Evolutionary conservation across 2,797 vertebrate genomes (phyloP).

Genomic region (Babyrousa celebensis): DNA sequence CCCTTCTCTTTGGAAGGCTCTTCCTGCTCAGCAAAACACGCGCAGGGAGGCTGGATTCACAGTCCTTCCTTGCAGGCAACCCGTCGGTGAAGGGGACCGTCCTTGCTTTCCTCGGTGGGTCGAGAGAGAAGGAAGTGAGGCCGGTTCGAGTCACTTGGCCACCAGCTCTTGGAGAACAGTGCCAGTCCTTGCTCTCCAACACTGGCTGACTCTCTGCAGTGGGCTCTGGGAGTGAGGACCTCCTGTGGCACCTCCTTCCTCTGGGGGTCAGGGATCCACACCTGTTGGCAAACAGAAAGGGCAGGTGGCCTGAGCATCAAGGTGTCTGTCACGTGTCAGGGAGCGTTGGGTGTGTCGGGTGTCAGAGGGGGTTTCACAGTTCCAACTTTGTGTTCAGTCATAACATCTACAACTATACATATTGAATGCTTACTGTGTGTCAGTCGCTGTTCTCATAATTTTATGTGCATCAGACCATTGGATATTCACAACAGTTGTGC

Average conservation of each 20-base stretch:
- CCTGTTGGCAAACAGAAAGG: slow-evolving; percentile 12
- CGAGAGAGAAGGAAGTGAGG: background rate
- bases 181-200: background rate
- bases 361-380: background rate
- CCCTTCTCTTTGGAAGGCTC: background rate
- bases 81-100: background rate
- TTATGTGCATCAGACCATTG: background rate
- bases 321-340: background rate
- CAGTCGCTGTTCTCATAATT: background rate
- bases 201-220: background rate
- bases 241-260: background rate
- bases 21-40: background rate
- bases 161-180: background rate
- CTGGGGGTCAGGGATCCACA: background rate
- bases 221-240: background rate
- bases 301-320: background rate
- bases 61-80: background rate
- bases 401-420: background rate
- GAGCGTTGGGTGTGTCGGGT: background rate
- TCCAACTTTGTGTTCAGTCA: background rate
- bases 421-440: background rate
- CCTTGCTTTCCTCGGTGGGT: background rate
- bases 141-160: background rate
- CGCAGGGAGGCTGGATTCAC: background rate
- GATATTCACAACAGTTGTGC: background rate